Base-by-base conservation (phyloP, 2,888 invertebrate species). In the Acronicta aceris region DNA sequence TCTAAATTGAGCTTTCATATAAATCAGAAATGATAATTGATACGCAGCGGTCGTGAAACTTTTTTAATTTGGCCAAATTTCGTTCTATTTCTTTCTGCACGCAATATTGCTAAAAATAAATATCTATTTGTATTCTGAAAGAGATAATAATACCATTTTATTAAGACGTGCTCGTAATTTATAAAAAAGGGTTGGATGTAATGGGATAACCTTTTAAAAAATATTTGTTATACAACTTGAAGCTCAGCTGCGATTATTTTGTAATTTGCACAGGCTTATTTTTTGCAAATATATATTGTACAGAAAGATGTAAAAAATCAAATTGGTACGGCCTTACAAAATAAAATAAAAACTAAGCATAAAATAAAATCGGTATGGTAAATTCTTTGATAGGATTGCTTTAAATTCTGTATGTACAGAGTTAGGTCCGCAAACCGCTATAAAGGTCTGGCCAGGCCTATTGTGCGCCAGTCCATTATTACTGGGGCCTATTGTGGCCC, bases 381-480 rank as follows among this genome's bases (percentile, higher is more conserved):
- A 38, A 76, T 71, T 64, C 61, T 66, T 66, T 72, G 54, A 75
- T 67, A 56, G 59, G 65, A 71, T 75, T 61, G 70, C 66, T 76
- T 74, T 72, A 70, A 74, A 76, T 74, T 74, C 68, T 52, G 70
- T 65, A 72, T 59, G 71, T 61, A 62, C 65, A 64, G 59, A 15
- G 54, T 54, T 60, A 58, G 45, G 70, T 53, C 61, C 69, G 73
- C 74, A 64, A 66, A 59, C 59, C 41, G 48, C 63, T 62, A 74
- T 67, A 76, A 76, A 77, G 78, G 80, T 81, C 75, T 74, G 79
- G 64, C 63, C 63, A 52, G 59, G 53, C 49, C 81, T 68, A 81
- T 86, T 87, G 84, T 86, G 61, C 59, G 61, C 59, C 49, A 74
- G 74, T 78, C 78, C 76, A 82, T 86, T 85, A 85, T 79, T 71